Evolutionary conservation across 1,140 invertebrate species (phyloP), one percentile per base, ranked within the genome.

Genomic region (Berghia stephanieae): DNA sequence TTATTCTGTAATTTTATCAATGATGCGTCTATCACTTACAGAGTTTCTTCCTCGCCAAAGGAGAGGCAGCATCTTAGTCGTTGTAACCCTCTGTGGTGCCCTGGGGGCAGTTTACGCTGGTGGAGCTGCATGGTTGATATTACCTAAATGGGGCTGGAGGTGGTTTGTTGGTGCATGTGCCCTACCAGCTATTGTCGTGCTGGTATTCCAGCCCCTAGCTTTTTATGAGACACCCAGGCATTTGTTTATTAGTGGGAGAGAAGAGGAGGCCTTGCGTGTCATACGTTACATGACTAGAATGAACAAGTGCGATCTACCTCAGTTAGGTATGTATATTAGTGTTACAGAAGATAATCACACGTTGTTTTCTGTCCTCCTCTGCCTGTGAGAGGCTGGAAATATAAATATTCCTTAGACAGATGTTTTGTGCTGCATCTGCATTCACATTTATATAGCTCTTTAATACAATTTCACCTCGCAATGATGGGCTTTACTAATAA

Each of bases 51-150:
- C 86, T 10, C 78, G 70, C 52, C 81, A 82, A 63, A 83, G 83
- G n/a, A 79, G 86, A 40, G 86, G 86, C 3, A 69, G 78, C 16
- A 78, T 81, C 5, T 81, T 87, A 81, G 84, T 87, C 31, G 81
- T 82, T 0, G 83, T 87, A 18, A 87, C 86, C 10, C 67, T 87
- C 21, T 86, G 83, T 84, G 86, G 86, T 40, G 83, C 85, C 3
- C 57, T 86, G 0, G 86, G 86, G 6, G 84, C 85, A 1, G 80
- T 86, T 24, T 80, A 79, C n/a, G 80, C 83, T 13, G 82, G 82
- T 27, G 81, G 78, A n/a, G 38, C 86, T 42, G 84, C 84, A 13
- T 87, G 86, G 86, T 76, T 81, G 57, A 69, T 86, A 18, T 78
- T 86, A 13, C 81, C 82, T 18, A 73, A 24, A 3, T 82, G 80